phyloP scores from a whole-genome alignment of 2,797 vertebrate species.

The Phaenicophaeus curvirostris region DNA sequence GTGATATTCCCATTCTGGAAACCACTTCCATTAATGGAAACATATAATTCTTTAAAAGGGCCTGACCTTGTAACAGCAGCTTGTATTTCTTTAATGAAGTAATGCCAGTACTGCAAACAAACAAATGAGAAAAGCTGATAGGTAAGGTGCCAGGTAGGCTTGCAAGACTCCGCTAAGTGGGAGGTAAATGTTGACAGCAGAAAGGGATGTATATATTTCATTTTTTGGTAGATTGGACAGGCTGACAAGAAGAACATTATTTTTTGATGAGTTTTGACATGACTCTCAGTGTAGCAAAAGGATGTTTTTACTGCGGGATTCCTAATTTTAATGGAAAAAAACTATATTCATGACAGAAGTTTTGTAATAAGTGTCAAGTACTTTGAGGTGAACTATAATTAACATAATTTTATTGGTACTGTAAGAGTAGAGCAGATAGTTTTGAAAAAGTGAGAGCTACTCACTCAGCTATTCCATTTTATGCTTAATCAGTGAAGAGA shows the following conservation, averaged over 20 bases:
- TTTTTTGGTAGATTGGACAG: slow-evolving; percentile 45
- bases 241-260: slow-evolving; percentile 34
- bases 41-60: neutral
- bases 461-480: neutral
- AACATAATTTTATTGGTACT: slow-evolving; percentile 18
- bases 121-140: neutral
- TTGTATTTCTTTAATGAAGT: neutral
- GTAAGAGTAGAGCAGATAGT: neutral
- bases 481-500: neutral
- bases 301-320: slow-evolving; percentile 40
- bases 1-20: neutral
- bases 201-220: slow-evolving; percentile 1
- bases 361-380: slow-evolving; percentile 57
- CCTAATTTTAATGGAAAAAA: slow-evolving; percentile 34
- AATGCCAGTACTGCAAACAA: neutral
- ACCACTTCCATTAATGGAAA: neutral
- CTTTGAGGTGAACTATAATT: slow-evolving; percentile 55
- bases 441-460: neutral
- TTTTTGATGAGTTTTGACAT: slow-evolving; percentile 66
- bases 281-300: slow-evolving; percentile 8
- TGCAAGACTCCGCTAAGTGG: neutral
- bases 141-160: neutral
- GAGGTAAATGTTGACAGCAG: slow-evolving; percentile 16
- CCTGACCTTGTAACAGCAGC: neutral
- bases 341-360: slow-evolving; percentile 32